Evolutionary conservation across 2,797 vertebrate species (phyloP).

Genomic region (Phaenicophaeus curvirostris): DNA sequence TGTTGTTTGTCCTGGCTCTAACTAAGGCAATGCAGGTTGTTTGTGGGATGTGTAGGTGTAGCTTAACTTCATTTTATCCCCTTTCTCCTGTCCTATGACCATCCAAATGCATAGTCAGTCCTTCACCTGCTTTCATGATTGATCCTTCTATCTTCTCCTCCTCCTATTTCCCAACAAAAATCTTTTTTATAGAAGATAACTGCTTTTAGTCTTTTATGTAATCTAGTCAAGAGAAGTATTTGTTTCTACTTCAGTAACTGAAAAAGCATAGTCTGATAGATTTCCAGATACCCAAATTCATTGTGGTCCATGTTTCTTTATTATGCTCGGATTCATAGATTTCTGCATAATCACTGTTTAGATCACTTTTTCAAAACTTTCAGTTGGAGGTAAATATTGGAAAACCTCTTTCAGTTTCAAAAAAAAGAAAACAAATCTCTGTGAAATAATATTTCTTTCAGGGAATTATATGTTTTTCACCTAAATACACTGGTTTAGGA

Average conservation of each 20-base stretch:
- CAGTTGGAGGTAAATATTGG: background rate
- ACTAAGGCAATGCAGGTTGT: background rate
- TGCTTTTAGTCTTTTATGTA: background rate
- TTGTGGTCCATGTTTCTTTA: background rate
- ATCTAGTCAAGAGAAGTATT: background rate
- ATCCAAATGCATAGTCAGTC: background rate
- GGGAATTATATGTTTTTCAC: background rate
- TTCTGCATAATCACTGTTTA: background rate
- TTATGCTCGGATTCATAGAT: background rate
- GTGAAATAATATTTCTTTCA: background rate
- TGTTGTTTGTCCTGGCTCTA: background rate
- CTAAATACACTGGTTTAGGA: background rate
- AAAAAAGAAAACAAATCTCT: accelerated
- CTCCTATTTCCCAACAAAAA: background rate
- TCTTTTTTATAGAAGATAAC: background rate
- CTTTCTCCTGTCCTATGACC: background rate
- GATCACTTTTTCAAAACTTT: background rate
- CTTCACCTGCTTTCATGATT: background rate
- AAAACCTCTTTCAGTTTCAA: background rate
- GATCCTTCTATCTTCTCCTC: background rate
- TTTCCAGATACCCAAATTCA: background rate
- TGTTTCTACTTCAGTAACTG: background rate
- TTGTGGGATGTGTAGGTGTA: background rate
- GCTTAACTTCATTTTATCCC: background rate
- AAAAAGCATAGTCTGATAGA: background rate